A percentile compares a stretch with the other conserved stretches of the same genome.
Evolutionary conservation across 2,113 vertebrate species (phyloP).

Genomic region (Phalacrocorax aristotelis): DNA sequence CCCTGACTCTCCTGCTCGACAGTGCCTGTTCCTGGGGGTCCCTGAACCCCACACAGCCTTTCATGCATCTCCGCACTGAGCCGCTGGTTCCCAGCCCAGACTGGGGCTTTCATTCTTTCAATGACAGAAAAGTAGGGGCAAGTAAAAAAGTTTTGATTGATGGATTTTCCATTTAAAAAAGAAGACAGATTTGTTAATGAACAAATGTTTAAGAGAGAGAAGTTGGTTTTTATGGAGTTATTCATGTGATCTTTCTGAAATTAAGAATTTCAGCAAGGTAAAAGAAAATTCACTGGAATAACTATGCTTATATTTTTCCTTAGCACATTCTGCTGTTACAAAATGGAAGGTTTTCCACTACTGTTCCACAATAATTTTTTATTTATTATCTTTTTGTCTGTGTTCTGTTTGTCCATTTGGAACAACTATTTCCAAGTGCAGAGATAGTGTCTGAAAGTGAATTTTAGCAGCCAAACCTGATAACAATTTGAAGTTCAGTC

Average conservation of each 20-base stretch:
- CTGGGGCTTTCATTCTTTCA: background rate
- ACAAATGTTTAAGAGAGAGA: background rate
- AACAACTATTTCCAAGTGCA: background rate
- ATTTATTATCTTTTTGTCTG: background rate
- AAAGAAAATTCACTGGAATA: background rate
- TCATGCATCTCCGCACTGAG: accelerated
- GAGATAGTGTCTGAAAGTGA: background rate
- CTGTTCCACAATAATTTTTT: background rate
- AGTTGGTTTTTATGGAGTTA: background rate
- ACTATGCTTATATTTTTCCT: background rate
- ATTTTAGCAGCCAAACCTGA: background rate
- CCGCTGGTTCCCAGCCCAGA: background rate
- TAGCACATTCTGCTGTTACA: background rate
- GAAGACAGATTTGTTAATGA: background rate
- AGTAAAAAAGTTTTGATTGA: background rate
- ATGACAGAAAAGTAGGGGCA: accelerated
- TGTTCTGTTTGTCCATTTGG: background rate
- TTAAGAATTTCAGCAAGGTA: background rate
- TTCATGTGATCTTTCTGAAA: background rate
- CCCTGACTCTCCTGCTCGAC: background rate
- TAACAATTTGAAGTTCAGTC: background rate
- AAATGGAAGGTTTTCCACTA: background rate
- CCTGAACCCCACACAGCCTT: background rate
- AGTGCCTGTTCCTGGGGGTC: background rate
- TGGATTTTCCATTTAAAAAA: background rate